phyloP scores from a whole-genome alignment of 1,140 invertebrate genomes.

The Marisa cornuarietis region DNA sequence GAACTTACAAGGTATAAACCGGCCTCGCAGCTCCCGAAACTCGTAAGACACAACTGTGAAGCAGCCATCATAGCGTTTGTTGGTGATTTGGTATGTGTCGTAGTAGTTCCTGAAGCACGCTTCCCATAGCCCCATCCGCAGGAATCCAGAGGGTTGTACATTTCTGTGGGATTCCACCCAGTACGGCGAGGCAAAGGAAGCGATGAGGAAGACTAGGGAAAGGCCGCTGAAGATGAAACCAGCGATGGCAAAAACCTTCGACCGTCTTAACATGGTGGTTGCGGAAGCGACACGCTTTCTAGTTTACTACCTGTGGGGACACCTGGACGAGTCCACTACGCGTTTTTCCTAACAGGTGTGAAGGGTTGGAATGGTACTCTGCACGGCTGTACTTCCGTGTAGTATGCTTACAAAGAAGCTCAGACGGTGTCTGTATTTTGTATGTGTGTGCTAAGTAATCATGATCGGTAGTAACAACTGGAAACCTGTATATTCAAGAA shows the following conservation, averaged over 20 bases:
- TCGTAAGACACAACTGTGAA: constrained; percentile 9
- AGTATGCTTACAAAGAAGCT: no score
- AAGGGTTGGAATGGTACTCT: neutral
- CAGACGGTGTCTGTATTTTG: no score
- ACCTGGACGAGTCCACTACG: neutral
- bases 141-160: constrained; percentile 71
- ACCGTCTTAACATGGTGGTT: constrained; percentile 1
- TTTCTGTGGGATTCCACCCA: constrained; percentile 23
- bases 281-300: neutral
- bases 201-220: constrained; percentile 6
- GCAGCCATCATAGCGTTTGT: constrained; percentile 88
- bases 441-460: no score
- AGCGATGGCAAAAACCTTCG: constrained; percentile 13
- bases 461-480: no score
- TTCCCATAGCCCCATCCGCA: constrained; percentile 95
- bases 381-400: no score
- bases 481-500: no score
- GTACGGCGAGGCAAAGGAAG: constrained; percentile 18
- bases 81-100: constrained; percentile 75
- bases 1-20: constrained; percentile 16
- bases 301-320: neutral
- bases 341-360: neutral
- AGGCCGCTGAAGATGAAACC: constrained; percentile 9
- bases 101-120: constrained; percentile 89
- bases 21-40: constrained; percentile 9